Base-by-base conservation (phyloP, 1,140 invertebrate species). In the Neodiprion lecontei region DNA sequence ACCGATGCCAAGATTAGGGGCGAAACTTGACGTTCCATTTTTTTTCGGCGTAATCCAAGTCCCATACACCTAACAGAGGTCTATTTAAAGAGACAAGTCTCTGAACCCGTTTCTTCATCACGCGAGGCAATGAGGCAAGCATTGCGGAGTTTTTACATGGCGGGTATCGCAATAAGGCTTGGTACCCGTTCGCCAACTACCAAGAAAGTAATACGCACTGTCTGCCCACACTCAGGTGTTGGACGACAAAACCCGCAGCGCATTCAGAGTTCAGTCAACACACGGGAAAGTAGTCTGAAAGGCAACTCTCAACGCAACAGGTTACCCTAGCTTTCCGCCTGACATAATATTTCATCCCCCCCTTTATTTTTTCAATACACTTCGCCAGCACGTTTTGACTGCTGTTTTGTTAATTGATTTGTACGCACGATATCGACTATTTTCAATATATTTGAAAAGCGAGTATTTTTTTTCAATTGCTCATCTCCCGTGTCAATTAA, bases 281-380 rank as follows among this genome's bases (percentile, higher is more conserved):
- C 9, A 61, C 53, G 53, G 53, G 11, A 17, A 61, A 12, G 53
- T 17, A 7, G 53, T 61, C 53, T 4, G 11, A 61, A 61, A 14
- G 53, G 53, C 53, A 53, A 53, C 50, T 11, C 50, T 53, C 50
- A n/a, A n/a, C n/a, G 50, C 50, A 61, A 61, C 53, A 61, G 53
- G 53, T 61, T 61, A 61, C 11, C n/a, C 53, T 9, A 61, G 53
- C 28, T 40, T 40, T 40, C 28, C 2, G 5, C 28, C 28, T 40
- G 1, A 40, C 28, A 40, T 5, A 40, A 40, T 40, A 40, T 40
- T 40, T 40, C 28, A 3, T 40, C 28, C 28, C 28, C 28, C 28
- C 28, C 17, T 21, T 40, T 40, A 40, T 40, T 40, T 40, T 40
- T 40, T 40, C 28, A 5, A 40, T 40, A 5, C 5, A 40, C 28